Evolutionary conservation across 2,113 vertebrate species (phyloP).

Genomic region (Xiphophorus maculatus): DNA sequence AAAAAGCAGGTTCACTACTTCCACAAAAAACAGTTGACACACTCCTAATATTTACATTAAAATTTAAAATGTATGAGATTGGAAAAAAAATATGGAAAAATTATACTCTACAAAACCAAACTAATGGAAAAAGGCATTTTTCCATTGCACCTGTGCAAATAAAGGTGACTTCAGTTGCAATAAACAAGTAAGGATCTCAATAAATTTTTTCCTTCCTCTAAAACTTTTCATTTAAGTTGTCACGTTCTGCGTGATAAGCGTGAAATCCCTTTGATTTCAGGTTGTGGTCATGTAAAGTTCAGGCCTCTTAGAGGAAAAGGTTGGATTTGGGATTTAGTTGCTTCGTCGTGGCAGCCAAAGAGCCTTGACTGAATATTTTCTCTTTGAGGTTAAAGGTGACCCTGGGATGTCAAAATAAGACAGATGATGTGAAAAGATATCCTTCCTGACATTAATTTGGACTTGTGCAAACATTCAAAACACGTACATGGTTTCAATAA

Average conservation of each 20-base stretch:
- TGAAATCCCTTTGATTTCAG: conserved; percentile 79
- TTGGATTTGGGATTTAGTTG: conserved; percentile 67
- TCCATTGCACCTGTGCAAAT: conserved; percentile 57
- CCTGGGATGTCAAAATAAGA: conserved; percentile 74
- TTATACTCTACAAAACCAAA: not conserved
- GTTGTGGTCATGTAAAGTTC: conserved; percentile 78
- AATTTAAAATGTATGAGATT: not conserved
- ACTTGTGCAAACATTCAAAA: conserved; percentile 37
- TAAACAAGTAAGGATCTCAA: conserved; percentile 54
- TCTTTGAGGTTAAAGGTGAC: conserved; percentile 67
- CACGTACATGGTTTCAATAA: conserved; percentile 29
- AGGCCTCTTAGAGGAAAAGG: conserved; percentile 59
- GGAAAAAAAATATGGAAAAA: not conserved
- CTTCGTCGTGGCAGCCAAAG: conserved; percentile 62
- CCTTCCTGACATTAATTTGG: conserved; percentile 58
- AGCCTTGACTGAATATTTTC: conserved; percentile 59
- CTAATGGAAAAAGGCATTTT: not conserved
- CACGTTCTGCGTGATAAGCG: conserved; percentile 71
- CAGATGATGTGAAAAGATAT: conserved; percentile 54
- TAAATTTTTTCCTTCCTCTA: conserved; percentile 35
- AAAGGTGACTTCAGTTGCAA: conserved; percentile 23
- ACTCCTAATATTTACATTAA: not conserved
- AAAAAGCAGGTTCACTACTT: not conserved
- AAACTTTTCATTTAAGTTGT: conserved; percentile 54
- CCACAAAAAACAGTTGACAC: conserved; percentile 3